Percentiles rank a stretch among this genome's conserved stretches.
Evolutionary conservation across 2,113 vertebrate genomes (phyloP).

Genomic region (Chitala chitala): DNA sequence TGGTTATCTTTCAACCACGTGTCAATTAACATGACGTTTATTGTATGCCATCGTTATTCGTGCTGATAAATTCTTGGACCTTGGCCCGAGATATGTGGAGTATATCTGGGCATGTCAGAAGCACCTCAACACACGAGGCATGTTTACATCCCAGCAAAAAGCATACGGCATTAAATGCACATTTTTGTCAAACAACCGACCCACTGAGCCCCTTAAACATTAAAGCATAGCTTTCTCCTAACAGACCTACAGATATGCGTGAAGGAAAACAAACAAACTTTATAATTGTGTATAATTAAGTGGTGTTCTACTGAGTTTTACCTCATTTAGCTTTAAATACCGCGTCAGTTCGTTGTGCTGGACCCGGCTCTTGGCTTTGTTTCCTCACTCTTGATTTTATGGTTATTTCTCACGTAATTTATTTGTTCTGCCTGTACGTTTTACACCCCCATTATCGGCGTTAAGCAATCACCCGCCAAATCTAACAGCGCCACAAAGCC

Average conservation of each 20-base stretch:
- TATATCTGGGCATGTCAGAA: too few relatives aligned
- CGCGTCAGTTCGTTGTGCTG: neutral
- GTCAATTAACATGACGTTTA: too few relatives aligned
- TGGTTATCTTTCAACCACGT: too few relatives aligned
- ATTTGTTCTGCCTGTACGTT: constrained; percentile 17
- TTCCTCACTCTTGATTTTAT: neutral
- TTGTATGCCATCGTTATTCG: too few relatives aligned
- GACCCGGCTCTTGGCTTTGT: neutral
- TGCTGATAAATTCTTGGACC: too few relatives aligned
- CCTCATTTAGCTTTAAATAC: constrained; percentile 17
- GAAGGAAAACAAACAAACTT: neutral
- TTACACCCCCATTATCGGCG: constrained; percentile 7
- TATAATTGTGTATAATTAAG: constrained; percentile 1
- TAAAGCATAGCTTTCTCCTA: neutral
- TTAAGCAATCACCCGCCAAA: constrained; percentile 8
- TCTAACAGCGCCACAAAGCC: neutral
- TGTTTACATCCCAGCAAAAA: too few relatives aligned
- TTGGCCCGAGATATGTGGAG: too few relatives aligned
- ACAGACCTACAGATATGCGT: neutral
- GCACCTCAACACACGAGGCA: too few relatives aligned
- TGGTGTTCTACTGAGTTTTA: constrained; percentile 3
- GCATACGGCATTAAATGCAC: too few relatives aligned
- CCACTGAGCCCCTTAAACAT: neutral
- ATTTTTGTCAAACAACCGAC: neutral
- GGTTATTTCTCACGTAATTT: constrained; percentile 19